Evolutionary conservation across 2,888 invertebrate species (phyloP), one percentile per base, ranked within the genome.

Genomic region (Xanthia togata): DNA sequence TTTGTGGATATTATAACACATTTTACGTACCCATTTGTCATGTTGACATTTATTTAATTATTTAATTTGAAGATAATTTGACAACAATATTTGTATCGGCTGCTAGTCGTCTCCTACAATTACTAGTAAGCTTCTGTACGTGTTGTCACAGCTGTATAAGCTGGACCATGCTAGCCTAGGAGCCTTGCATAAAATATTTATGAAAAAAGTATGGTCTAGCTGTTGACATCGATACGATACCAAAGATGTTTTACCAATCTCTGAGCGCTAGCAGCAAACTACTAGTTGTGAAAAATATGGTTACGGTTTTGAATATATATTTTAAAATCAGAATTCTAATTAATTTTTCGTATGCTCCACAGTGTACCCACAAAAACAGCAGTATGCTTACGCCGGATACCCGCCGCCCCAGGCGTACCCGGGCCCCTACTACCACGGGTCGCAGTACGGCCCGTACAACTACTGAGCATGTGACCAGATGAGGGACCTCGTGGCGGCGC

Each of bases 331-430:
- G 23, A 8, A 50, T 26, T 50, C 41, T 83, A 59, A 79, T 35
- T 14, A 0, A 60, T 23, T 41, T 64, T 79, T 63, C 1, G 20
- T 71, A 14, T 83, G 59, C 76, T 72, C 62, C 96, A 65, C 97
- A 98, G 99, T 99, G 91, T 99, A 99, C 96, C 99, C 99, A 71
- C 99, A 99, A 95, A 99, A 99, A 96, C 98, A 99, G 94, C 98
- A 98, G 89, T 98, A 98, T 93, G 98, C 98, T 26, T 99, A 99
- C 94, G 98, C 98, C 73, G 98, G 98, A 78, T 98, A 99, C 94
- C 98, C 98, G 76, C 98, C 98, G 0, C 98, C 97, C 73, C 98
- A 97, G 83, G 98, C 98, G 73, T 99, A 99, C 96, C 98, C 98
- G 78, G 98, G 98, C 60, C 98, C 98, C 53, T 98, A 98, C 92